Evolutionary conservation across 2,888 invertebrate species (phyloP).

Genomic region (Pterostichus madidus): DNA sequence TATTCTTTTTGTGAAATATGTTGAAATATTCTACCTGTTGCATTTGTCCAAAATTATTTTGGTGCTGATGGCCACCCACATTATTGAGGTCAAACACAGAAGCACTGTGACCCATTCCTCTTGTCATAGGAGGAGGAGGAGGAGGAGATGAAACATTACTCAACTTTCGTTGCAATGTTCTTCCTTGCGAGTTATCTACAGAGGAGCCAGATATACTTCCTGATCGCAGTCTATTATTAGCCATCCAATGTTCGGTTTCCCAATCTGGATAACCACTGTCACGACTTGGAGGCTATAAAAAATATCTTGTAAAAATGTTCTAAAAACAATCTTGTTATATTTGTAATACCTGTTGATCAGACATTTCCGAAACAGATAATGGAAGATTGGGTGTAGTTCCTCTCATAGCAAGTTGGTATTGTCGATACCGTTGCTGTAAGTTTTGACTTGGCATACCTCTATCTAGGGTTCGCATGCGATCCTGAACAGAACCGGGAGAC

Average conservation of each 20-base stretch:
- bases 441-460: slow-evolving; percentile 73
- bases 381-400: slow-evolving; percentile 76
- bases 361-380: slow-evolving; percentile 73
- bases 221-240: slow-evolving; percentile 72
- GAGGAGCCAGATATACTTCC: slow-evolving; percentile 76
- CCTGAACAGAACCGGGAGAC: slow-evolving; percentile 63
- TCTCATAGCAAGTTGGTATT: slow-evolving; percentile 80
- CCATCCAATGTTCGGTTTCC: slow-evolving; percentile 75
- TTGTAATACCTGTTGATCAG: slow-evolving; percentile 71
- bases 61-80: slow-evolving; percentile 72
- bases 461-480: slow-evolving; percentile 69
- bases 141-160: slow-evolving; percentile 74
- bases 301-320: slow-evolving; percentile 25
- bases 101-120: slow-evolving; percentile 75
- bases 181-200: slow-evolving; percentile 69
- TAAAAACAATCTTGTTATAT: neutral
- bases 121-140: slow-evolving; percentile 69
- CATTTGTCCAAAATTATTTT: slow-evolving; percentile 77
- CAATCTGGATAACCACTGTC: slow-evolving; percentile 77
- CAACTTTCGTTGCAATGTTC: slow-evolving; percentile 72
- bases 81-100: slow-evolving; percentile 80
- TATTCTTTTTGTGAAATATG: neutral
- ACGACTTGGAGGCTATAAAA: slow-evolving; percentile 75
- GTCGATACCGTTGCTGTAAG: slow-evolving; percentile 80
- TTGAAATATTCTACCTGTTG: slow-evolving; percentile 79